Evolutionary conservation across 2,797 vertebrate species (phyloP).

Genomic region (Helostoma temminkii): DNA sequence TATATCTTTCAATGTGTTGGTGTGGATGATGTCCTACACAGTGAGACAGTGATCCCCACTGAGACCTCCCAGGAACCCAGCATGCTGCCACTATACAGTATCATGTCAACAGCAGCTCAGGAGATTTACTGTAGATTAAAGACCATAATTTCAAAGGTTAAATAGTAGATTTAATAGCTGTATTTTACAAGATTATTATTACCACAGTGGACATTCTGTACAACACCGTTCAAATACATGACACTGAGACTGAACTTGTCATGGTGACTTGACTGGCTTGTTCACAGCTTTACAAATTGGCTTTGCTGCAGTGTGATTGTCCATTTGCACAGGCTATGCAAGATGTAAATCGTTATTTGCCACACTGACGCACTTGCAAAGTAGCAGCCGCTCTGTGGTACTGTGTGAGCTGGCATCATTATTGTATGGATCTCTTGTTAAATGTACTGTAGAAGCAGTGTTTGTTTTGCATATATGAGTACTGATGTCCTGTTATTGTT

Average conservation of each 20-base stretch:
- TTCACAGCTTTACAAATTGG: constrained; percentile 27
- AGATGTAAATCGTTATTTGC: constrained; percentile 60
- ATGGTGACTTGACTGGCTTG: constrained; percentile 6
- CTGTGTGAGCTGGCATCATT: constrained; percentile 7
- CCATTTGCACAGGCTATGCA: constrained; percentile 44
- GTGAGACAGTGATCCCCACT: constrained; percentile 7
- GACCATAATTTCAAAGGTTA: not conserved
- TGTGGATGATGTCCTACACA: not conserved
- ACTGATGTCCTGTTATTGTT: constrained; percentile 41
- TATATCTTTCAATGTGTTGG: not conserved
- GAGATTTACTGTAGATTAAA: constrained; percentile 7
- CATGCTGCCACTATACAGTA: not conserved
- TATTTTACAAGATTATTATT: not conserved
- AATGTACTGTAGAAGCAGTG: constrained; percentile 6
- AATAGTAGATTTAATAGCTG: not conserved
- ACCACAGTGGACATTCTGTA: constrained; percentile 8
- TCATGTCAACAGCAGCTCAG: not conserved
- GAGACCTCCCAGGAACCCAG: constrained; percentile 32
- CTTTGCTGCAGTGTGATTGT: constrained; percentile 50
- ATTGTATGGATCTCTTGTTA: constrained; percentile 43
- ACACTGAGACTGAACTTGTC: constrained; percentile 1
- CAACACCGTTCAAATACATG: not conserved
- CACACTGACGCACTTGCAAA: constrained; percentile 78
- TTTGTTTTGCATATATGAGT: constrained; percentile 43
- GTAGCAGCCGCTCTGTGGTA: constrained; percentile 53